phyloP scores from a whole-genome alignment of 2,113 vertebrate genomes.

The Hypomesus transpacificus region DNA sequence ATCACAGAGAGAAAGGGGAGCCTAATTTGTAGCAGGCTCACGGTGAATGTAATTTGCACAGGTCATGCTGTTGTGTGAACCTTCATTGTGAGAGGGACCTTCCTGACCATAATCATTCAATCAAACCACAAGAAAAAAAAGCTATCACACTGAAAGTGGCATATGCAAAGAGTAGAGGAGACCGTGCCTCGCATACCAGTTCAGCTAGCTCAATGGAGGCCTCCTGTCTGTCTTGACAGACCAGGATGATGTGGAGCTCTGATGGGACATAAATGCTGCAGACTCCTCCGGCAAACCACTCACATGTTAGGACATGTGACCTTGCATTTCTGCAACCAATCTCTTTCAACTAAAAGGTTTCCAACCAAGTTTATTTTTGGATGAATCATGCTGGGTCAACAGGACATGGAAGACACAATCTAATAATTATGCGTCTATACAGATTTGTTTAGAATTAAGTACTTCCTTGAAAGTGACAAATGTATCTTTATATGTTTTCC shows the following conservation, averaged over 20 bases:
- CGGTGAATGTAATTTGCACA: constrained; percentile 63
- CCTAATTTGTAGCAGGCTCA: constrained; percentile 56
- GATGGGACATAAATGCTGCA: background rate
- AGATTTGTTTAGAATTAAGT: too few species aligned
- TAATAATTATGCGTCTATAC: too few species aligned
- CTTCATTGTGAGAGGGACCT: constrained; percentile 49
- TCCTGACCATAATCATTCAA: constrained; percentile 54
- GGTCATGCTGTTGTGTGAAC: constrained; percentile 58
- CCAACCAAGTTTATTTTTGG: too few species aligned
- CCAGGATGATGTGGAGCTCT: background rate
- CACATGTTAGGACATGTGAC: background rate
- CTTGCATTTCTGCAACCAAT: background rate
- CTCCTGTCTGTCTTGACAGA: background rate
- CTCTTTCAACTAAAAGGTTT: background rate
- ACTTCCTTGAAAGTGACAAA: too few species aligned
- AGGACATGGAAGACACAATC: too few species aligned
- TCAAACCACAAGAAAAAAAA: constrained; percentile 46
- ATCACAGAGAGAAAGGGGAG: constrained; percentile 58
- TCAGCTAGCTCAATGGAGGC: constrained; percentile 8
- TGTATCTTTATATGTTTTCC: too few species aligned
- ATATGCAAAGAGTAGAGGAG: constrained; percentile 44
- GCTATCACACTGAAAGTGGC: constrained; percentile 28
- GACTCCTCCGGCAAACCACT: too few species aligned
- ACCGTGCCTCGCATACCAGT: constrained; percentile 34
- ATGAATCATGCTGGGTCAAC: too few species aligned